Evolutionary conservation across 2,797 vertebrate genomes (phyloP).

Genomic region (Lacerta viridis): DNA sequence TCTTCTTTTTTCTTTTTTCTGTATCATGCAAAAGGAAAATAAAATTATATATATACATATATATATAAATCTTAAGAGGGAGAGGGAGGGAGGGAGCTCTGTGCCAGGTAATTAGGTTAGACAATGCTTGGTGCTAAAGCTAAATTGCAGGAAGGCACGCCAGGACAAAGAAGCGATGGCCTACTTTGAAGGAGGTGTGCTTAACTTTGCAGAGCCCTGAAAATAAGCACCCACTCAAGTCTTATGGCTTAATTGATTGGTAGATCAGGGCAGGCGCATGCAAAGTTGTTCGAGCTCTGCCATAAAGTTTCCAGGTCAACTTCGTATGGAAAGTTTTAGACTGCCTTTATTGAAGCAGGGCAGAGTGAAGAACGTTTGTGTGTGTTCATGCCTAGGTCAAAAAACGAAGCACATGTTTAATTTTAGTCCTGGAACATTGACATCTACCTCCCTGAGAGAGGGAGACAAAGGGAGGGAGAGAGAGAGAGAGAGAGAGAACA

Average conservation of each 20-base stretch:
- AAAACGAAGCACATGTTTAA: neutral
- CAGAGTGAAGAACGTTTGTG: neutral
- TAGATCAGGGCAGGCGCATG: neutral
- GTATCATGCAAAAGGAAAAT: too few relatives aligned
- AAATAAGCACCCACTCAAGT: neutral
- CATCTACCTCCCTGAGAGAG: neutral
- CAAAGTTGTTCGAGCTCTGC: neutral
- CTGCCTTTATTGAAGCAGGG: neutral
- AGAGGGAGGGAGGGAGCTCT: neutral
- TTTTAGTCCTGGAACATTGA: neutral
- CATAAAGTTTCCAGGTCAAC: neutral
- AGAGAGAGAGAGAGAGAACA: neutral
- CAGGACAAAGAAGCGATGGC: neutral
- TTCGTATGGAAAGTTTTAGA: neutral
- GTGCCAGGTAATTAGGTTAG: neutral
- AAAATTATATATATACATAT: too few relatives aligned
- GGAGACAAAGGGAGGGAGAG: too few relatives aligned
- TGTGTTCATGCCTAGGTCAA: neutral
- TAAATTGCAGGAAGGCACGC: too few relatives aligned
- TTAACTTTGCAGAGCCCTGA: neutral
- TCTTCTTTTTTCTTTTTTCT: too few relatives aligned
- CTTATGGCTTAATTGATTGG: neutral
- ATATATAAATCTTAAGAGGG: too few relatives aligned
- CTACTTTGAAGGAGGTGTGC: neutral
- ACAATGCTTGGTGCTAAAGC: neutral